Percentiles rank a stretch among this genome's conserved stretches.
Evolutionary conservation across 1,140 invertebrate species (phyloP).

Genomic region (Euura lappo): DNA sequence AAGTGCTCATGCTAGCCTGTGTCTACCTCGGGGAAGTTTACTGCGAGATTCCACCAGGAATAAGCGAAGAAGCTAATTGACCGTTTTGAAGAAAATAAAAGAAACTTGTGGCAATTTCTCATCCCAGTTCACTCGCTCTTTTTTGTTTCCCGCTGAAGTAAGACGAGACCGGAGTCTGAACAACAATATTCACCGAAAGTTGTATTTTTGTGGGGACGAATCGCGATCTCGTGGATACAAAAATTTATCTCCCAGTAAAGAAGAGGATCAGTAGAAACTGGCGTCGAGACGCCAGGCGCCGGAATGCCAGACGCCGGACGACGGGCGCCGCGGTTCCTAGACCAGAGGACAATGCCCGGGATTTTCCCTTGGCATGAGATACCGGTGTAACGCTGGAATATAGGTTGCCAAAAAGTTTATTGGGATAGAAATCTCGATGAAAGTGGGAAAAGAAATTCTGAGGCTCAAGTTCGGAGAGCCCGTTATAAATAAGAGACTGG

Average conservation of each 20-base stretch:
- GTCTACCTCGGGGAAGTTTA: neutral
- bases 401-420: too few relatives aligned
- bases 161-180: neutral
- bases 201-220: too few relatives aligned
- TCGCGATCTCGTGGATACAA: neutral
- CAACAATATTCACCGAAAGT: too few relatives aligned
- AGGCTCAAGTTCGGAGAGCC: too few relatives aligned
- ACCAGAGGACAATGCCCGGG: conserved; percentile 38
- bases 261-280: neutral
- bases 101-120: neutral
- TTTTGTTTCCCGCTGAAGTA: neutral
- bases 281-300: conserved; percentile 28
- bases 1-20: too few relatives aligned
- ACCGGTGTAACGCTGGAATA: too few relatives aligned
- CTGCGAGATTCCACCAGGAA: neutral
- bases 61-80: neutral
- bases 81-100: neutral
- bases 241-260: neutral
- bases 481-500: conserved; percentile 14
- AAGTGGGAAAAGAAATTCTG: too few relatives aligned
- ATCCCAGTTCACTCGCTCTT: neutral
- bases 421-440: too few relatives aligned
- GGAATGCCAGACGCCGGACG: conserved; percentile 28
- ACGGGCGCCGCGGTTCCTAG: conserved; percentile 39
- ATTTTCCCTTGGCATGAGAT: neutral